Conservation (phyloP, 92 coral and sea anemone species). For the Heteractis magnifica region DNA sequence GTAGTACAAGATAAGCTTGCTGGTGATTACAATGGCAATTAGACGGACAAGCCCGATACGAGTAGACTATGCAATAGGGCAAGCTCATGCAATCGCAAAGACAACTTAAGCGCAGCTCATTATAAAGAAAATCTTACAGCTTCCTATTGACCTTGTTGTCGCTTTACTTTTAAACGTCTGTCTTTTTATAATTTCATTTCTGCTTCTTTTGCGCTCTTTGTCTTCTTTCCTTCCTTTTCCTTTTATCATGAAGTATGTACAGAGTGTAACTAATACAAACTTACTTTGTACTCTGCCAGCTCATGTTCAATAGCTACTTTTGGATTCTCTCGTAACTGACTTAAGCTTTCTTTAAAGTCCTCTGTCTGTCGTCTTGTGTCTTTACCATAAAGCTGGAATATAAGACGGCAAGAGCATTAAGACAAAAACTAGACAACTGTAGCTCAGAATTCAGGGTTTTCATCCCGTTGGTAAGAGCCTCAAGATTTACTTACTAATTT, state of each 20-base stretch:
- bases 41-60: no score
- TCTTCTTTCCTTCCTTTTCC: neutral
- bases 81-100: no score
- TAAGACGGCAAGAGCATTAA: neutral
- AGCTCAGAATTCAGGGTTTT: neutral
- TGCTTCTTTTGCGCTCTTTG: no score
- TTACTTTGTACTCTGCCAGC: slow-evolving; percentile 71
- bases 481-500: slow-evolving; percentile 60
- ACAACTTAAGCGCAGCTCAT: no score
- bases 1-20: neutral
- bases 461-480: neutral
- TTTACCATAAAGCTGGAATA: slow-evolving; percentile 26
- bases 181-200: no score
- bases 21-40: neutral
- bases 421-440: neutral
- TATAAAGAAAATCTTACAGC: no score
- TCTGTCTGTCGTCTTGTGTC: slow-evolving; percentile 67
- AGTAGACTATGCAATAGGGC: no score
- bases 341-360: slow-evolving; percentile 72
- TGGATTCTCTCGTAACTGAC: slow-evolving; percentile 66
- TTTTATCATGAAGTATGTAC: neutral
- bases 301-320: slow-evolving; percentile 60
- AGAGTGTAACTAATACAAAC: neutral
- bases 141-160: no score
- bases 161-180: no score